Percentiles rank a stretch among this genome's conserved stretches.
Evolutionary conservation across 2,113 vertebrate genomes (phyloP).

Genomic region (Nycticorax nycticorax): DNA sequence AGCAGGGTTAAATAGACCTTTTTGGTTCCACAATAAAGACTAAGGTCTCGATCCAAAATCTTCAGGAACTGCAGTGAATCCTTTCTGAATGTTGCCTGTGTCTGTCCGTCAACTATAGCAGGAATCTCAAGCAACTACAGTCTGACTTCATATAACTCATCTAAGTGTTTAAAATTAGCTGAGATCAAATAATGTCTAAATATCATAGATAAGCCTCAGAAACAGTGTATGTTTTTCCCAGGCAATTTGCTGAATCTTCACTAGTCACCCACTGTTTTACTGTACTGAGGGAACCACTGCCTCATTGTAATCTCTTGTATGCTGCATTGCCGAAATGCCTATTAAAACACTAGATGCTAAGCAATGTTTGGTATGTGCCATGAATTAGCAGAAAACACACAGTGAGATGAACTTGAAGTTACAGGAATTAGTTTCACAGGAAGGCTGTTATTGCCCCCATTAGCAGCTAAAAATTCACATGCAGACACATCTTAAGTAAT

Average conservation of each 20-base stretch:
- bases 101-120: neutral
- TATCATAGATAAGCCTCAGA: neutral
- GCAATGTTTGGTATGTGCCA: neutral
- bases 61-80: neutral
- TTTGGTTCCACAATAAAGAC: neutral
- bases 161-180: neutral
- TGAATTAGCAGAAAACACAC: constrained; percentile 25
- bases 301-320: neutral
- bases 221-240: neutral
- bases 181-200: neutral
- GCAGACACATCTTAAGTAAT: constrained; percentile 73
- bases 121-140: neutral
- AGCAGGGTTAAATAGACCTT: neutral
- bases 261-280: neutral
- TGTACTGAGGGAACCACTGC: neutral
- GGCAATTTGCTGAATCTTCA: neutral
- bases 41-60: neutral
- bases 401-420: constrained; percentile 52
- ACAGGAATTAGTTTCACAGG: constrained; percentile 66
- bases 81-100: rapidly evolving
- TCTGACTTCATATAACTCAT: neutral
- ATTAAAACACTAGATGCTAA: constrained; percentile 14
- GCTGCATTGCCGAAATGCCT: neutral
- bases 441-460: constrained; percentile 69
- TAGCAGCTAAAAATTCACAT: constrained; percentile 71